Base-by-base conservation (phyloP, 30 jellyfish, hydroid and myxozoan species). In the Euphysa ruthae region DNA sequence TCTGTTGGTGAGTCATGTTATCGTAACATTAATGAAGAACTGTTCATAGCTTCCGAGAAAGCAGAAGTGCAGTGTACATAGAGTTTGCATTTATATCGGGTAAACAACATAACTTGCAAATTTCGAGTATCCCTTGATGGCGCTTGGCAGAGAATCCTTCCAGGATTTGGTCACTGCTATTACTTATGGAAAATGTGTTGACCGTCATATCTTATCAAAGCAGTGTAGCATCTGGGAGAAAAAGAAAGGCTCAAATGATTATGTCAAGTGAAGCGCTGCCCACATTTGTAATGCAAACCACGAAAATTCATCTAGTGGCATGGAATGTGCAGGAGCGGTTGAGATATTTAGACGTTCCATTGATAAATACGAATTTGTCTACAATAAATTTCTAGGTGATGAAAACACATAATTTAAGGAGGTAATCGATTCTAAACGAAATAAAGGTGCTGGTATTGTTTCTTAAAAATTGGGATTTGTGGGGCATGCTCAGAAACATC, bases 291-390 rank as follows among this genome's bases (percentile, higher is more conserved):
- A 60, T 10, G 38, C 55, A 4, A 73, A 73, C 32, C 85, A 73
- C 55, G 24, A 26, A 24, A 57, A 60, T 46, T 73, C 85, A 13
- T 58, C 79, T 21, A 73, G 73, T 14, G 72, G 61, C 30, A 55
- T 70, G 63, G 82, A 54, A 18, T 63, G 73, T 51, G 64, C 69
- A 23, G 70, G 85, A 15, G 85, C 85, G 24, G 69, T 60, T 12
- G 80, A 58, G 4, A 73, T 71, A 28, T 71, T 71, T 44, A 46
- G 44, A 8, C 1, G 35, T n/a, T 71, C 83, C 4, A 43, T 71
- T 22, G 83, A 71, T 13, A 71, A 71, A 22, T 43, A 71, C 32
- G 16, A 28, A 18, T 38, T 71, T 38, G 56, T 55, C 7, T 71
- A 71, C 44, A 24, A 44, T 15, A 42, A 52, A 6, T 54, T 24